Conservation (phyloP, 2,113 vertebrate genomes). For the Elachura formosa region DNA sequence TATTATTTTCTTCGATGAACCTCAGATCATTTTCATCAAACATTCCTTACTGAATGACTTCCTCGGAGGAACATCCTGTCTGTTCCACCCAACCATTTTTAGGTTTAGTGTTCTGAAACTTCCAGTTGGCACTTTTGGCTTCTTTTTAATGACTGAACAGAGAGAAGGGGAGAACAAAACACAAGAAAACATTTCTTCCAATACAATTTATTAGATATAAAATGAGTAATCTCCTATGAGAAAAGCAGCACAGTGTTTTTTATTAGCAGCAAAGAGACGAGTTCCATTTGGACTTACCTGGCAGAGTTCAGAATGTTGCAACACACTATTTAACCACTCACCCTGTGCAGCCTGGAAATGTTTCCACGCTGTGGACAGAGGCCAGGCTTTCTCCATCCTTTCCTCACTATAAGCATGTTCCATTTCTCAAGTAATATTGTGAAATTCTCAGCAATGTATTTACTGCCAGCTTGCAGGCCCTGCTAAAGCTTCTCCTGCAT, state of each 20-base stretch:
- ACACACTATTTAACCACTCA: not conserved
- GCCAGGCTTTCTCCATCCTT: not conserved
- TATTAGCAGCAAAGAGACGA: not conserved
- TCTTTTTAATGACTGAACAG: not conserved
- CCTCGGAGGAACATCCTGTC: not conserved
- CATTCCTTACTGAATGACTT: not conserved
- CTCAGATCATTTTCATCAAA: not conserved
- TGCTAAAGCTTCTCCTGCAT: not conserved
- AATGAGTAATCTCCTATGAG: not conserved
- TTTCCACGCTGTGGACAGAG: not conserved
- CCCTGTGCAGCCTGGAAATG: not conserved
- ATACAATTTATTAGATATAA: not conserved
- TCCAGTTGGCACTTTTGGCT: not conserved
- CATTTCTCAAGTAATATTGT: not conserved
- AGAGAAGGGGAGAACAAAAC: not conserved
- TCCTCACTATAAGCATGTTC: not conserved
- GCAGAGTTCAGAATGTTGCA: not conserved
- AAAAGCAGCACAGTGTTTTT: not conserved
- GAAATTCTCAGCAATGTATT: not conserved
- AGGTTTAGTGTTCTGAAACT: not conserved
- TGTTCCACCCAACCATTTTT: not conserved
- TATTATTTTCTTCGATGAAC: not conserved
- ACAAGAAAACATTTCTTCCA: not conserved
- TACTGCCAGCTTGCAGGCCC: not conserved
- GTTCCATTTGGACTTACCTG: constrained; percentile 14